Percentiles rank a stretch among this genome's conserved stretches.
Evolutionary conservation across 2,888 invertebrate species (phyloP).

Genomic region (Brachyptera putata): DNA sequence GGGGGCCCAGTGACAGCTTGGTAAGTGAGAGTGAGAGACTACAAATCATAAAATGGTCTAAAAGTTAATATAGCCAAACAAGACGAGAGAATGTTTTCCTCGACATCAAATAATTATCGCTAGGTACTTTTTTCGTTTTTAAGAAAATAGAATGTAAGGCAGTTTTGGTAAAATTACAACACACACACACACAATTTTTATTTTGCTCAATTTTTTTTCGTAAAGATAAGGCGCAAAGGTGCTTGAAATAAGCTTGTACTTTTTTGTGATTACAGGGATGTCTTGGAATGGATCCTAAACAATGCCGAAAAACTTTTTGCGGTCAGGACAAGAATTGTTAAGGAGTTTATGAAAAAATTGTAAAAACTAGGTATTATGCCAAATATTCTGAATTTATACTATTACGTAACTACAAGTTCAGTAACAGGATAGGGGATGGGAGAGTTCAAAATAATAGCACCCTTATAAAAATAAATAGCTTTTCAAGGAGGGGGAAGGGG

Average conservation of each 20-base stretch:
- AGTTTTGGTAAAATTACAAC: constrained; percentile 60
- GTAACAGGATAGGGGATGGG: constrained; percentile 21
- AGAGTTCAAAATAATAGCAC: constrained; percentile 32
- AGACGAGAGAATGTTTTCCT: constrained; percentile 34
- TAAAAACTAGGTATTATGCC: not conserved
- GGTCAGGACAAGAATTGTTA: not conserved
- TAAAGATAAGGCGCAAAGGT: constrained; percentile 70
- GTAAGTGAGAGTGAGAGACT: constrained; percentile 27
- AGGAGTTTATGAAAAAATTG: not conserved
- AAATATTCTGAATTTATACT: constrained; percentile 1
- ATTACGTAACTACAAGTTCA: constrained; percentile 24
- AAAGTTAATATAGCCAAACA: constrained; percentile 26
- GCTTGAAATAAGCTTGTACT: constrained; percentile 69
- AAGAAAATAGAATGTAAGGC: constrained; percentile 64
- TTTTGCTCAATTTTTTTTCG: constrained; percentile 45
- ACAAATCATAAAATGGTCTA: constrained; percentile 25
- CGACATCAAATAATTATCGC: constrained; percentile 35
- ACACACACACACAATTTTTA: constrained; percentile 51
- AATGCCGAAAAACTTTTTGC: constrained; percentile 42
- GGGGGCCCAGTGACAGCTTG: constrained; percentile 27
- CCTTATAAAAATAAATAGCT: constrained; percentile 29
- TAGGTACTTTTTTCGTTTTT: constrained; percentile 36
- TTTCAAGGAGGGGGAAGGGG: too few relatives aligned
- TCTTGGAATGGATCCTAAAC: constrained; percentile 56
- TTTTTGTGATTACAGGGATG: constrained; percentile 48